Base-by-base conservation (phyloP, 2,888 invertebrate genomes). In the Rhagonycha fulva region DNA sequence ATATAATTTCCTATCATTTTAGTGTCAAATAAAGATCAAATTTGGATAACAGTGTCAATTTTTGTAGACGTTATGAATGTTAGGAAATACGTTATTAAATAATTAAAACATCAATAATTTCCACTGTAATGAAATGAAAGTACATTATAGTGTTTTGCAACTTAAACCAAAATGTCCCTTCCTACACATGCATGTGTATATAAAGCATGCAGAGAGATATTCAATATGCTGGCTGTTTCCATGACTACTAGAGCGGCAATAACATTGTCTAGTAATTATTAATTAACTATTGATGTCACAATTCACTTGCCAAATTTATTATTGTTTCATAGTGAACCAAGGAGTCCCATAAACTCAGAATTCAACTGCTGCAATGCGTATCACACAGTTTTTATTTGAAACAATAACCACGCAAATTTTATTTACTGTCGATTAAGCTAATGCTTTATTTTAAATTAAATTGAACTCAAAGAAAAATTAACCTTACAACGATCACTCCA, bases 261-360 rank as follows among this genome's bases (percentile, higher is more conserved):
- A 79, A 81, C 80, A 82, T 81, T 81, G 81, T 81, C 78, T 78
- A 78, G 79, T 80, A 80, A 81, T 81, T 82, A 81, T 80, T 81
- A 82, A 82, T 82, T 82, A 79, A 81, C 82, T 81, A 77, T 80
- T 78, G 80, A 80, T 80, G 74, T 77, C 80, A 72, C 80, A 77
- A 80, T 80, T 80, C 78, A 80, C 79, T 80, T 79, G 76, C 77
- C 78, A 78, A 80, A 79, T 79, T 76, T 77, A 77, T 76, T 79
- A 79, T 78, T 78, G 73, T 76, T 78, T 71, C 71, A 77, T 71
- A 66, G 74, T 61, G 69, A 72, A 69, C 67, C 62, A 24, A 75
- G 9, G 28, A 23, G 9, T 28, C 19, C 3, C 14, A 4, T 19
- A 28, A 60, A 26, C 62, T 63, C 30, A 62, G 30, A 63, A 71